Conservation (phyloP, 2,888 invertebrate genomes). For the Synanthedon formicaeformis region DNA sequence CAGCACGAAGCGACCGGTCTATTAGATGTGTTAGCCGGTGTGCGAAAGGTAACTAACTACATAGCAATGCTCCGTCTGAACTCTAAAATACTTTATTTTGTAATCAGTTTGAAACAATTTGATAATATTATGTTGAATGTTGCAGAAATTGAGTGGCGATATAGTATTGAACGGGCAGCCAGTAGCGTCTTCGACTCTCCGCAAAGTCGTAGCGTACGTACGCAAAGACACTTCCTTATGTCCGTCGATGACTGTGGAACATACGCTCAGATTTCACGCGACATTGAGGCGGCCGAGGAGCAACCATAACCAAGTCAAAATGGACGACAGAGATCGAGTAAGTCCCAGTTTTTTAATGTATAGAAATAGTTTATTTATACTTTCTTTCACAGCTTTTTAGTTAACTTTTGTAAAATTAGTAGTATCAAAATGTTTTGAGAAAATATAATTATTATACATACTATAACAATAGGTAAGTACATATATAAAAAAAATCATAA, state of each 20-base stretch:
- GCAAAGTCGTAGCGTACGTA: constrained; percentile 81
- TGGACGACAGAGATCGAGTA: constrained; percentile 81
- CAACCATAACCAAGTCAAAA: constrained; percentile 73
- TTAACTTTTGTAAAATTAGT: background rate
- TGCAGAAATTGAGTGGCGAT: constrained; percentile 76
- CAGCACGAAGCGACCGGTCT: constrained; percentile 88
- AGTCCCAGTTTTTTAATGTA: constrained; percentile 15
- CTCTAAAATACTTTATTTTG: background rate
- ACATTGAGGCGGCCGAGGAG: constrained; percentile 76
- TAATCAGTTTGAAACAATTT: background rate
- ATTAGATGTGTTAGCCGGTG: constrained; percentile 87
- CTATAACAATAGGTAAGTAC: background rate
- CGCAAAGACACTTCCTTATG: constrained; percentile 82
- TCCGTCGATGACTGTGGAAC: constrained; percentile 89
- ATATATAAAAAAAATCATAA: background rate
- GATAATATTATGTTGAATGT: too few relatives aligned
- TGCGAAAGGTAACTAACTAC: constrained; percentile 52
- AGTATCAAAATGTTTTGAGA: too few relatives aligned
- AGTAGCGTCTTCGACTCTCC: constrained; percentile 77
- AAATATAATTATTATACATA: too few relatives aligned
- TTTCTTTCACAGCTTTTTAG: too few relatives aligned
- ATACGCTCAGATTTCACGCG: constrained; percentile 87
- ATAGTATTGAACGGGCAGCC: constrained; percentile 89
- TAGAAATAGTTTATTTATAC: too few relatives aligned
- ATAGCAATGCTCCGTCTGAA: too few relatives aligned